Conservation (phyloP, 1,140 invertebrate genomes). For the Ruditapes philippinarum region DNA sequence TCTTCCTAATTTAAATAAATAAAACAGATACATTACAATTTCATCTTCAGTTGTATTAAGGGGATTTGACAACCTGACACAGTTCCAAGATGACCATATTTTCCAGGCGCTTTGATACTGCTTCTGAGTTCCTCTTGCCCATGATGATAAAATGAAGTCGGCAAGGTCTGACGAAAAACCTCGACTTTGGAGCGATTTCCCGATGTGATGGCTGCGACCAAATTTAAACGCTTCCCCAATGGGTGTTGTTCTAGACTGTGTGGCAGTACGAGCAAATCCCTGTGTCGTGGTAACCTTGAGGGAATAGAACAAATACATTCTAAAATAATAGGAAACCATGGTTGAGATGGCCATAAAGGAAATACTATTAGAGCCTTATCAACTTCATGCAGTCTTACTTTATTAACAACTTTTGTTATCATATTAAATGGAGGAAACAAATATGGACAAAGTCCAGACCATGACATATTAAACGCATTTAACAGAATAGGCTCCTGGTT, state of each 20-base stretch:
- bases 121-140: constrained; percentile 39
- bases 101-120: constrained; percentile 23
- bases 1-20: constrained; percentile 23
- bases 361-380: constrained; percentile 54
- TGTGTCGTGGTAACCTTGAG: constrained; percentile 36
- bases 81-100: constrained; percentile 34
- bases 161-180: constrained; percentile 26
- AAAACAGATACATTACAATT: constrained; percentile 36
- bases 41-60: constrained; percentile 37
- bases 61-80: constrained; percentile 14
- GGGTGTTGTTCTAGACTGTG: constrained; percentile 7
- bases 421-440: constrained; percentile 70
- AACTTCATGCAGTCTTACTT: constrained; percentile 58
- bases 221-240: not conserved
- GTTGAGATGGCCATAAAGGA: constrained; percentile 64
- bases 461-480: constrained; percentile 68
- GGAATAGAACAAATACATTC: constrained; percentile 47
- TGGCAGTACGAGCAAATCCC: constrained; percentile 35
- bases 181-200: constrained; percentile 1
- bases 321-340: constrained; percentile 49
- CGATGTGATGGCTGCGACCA: not conserved
- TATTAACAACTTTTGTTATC: constrained; percentile 37
- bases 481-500: constrained; percentile 61
- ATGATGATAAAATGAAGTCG: constrained; percentile 26
- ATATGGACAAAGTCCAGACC: constrained; percentile 37